These are phyloP conservation scores for Eriosoma lanigerum DNA, from an alignment of 1,140 invertebrate species.

Conservation along the genomic window DNA sequence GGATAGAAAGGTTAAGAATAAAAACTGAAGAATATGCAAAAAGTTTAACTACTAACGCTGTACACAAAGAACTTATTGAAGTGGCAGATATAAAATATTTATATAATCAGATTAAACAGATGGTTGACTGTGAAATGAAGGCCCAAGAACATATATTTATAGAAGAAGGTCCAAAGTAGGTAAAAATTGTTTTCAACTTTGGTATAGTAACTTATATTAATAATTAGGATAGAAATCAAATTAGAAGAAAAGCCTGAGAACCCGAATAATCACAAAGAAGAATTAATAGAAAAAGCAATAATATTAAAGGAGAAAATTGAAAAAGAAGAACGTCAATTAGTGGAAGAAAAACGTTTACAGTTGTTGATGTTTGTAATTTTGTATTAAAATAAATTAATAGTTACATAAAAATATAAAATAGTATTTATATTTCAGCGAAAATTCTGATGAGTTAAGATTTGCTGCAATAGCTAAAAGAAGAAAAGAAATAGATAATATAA, in stretches of 20 bases:
- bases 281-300: neutral
- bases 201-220: neutral
- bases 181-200: neutral
- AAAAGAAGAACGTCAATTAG: constrained; percentile 21
- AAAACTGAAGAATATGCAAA: neutral
- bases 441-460: constrained; percentile 28
- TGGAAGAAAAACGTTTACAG: constrained; percentile 38
- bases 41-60: neutral
- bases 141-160: constrained; percentile 31
- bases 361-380: constrained; percentile 18
- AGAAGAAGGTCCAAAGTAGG: constrained; percentile 14
- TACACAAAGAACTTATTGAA: constrained; percentile 17
- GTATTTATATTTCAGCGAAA: neutral
- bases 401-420: neutral
- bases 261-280: neutral
- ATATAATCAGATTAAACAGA: constrained; percentile 25
- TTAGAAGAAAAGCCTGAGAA: neutral
- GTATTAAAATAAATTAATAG: neutral
- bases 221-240: constrained; percentile 1
- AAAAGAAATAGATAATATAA: constrained; percentile 22
- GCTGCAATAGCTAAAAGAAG: constrained; percentile 9
- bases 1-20: neutral
- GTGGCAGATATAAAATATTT: constrained; percentile 14
- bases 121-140: constrained; percentile 44
- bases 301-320: neutral